Conservation (phyloP, 2,113 vertebrate genomes). For the Pholis gunnellus region DNA sequence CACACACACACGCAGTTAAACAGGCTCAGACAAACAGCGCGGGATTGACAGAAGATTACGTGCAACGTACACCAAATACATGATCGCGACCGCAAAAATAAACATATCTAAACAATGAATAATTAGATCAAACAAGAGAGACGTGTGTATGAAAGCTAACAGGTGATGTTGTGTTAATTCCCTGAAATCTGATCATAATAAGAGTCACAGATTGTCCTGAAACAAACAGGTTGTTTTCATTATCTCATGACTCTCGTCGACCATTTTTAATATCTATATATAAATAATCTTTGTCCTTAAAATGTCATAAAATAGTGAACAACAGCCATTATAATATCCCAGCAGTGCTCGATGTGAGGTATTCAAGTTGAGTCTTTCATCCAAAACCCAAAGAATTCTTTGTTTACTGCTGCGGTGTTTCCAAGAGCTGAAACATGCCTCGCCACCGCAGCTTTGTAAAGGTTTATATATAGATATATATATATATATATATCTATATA, state of each 20-base stretch:
- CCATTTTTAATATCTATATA: not conserved
- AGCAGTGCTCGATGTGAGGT: not conserved
- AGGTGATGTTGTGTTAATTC: not conserved
- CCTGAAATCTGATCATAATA: not conserved
- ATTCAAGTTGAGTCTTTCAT: not conserved
- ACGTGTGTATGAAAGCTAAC: not conserved
- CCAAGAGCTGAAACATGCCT: too few species aligned
- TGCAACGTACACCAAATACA: conserved; percentile 1
- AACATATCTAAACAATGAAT: not conserved
- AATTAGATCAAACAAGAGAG: not conserved
- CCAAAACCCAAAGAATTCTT: not conserved
- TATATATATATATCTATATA: too few species aligned
- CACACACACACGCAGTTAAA: conserved; percentile 17
- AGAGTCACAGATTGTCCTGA: not conserved
- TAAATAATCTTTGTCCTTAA: not conserved
- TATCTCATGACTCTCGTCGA: not conserved
- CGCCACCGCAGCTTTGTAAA: too few species aligned
- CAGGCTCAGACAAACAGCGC: conserved; percentile 26
- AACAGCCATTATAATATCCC: not conserved
- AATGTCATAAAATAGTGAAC: not conserved
- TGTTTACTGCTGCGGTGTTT: not conserved
- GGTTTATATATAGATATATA: too few species aligned
- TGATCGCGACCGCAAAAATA: not conserved
- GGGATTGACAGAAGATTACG: conserved; percentile 27
- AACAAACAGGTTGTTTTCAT: not conserved